Evolutionary conservation across 2,797 vertebrate species (phyloP).

Genomic region (Sebastes matsubarae): DNA sequence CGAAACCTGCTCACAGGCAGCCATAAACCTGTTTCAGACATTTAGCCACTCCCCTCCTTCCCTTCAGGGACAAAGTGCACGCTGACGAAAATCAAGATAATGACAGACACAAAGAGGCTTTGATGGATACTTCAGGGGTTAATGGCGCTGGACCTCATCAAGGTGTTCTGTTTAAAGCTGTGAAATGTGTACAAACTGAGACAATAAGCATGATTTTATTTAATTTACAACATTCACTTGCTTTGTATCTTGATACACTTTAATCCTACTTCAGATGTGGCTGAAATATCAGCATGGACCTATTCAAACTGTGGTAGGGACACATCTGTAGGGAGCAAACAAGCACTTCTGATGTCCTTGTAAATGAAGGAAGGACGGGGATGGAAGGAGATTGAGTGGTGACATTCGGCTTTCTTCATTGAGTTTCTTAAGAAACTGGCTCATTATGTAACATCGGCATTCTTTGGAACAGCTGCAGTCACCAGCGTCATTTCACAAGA

Average conservation of each 20-base stretch:
- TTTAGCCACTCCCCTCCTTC: conserved; percentile 72
- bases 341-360: neutral
- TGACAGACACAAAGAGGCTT: conserved; percentile 28
- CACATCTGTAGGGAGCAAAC: neutral
- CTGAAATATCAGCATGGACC: neutral
- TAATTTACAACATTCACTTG: neutral
- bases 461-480: neutral
- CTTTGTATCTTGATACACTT: neutral
- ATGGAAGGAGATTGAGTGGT: too few relatives aligned
- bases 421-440: neutral
- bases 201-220: neutral
- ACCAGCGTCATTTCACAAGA: neutral
- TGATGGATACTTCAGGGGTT: neutral
- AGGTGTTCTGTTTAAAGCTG: neutral
- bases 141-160: neutral
- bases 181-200: neutral
- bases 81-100: conserved; percentile 50
- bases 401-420: neutral
- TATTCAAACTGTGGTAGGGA: neutral
- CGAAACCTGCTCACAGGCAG: conserved; percentile 76
- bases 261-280: neutral
- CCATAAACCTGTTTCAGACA: conserved; percentile 82
- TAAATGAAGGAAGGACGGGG: neutral
- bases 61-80: conserved; percentile 70
- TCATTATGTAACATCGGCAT: neutral